Evolutionary conservation across 2,797 vertebrate species (phyloP).

Genomic region (Dendrocincla fuliginosa): DNA sequence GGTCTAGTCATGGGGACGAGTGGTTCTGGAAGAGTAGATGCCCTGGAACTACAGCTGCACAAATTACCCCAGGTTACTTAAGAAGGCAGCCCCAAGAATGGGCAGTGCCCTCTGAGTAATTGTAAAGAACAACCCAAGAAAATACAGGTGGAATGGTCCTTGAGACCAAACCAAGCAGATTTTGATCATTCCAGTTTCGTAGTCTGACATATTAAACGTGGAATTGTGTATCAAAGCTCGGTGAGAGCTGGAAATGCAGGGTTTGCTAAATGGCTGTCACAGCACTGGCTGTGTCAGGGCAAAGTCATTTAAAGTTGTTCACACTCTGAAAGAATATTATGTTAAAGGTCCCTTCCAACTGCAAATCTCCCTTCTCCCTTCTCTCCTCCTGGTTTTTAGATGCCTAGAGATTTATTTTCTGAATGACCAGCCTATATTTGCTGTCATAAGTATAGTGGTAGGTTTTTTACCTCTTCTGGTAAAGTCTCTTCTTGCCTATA

Average conservation of each 20-base stretch:
- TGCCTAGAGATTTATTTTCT: not conserved
- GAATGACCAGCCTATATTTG: accelerated
- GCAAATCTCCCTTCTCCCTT: not conserved
- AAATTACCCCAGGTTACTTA: accelerated
- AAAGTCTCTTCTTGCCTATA: not conserved
- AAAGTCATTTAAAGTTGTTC: not conserved
- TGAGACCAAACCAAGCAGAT: accelerated
- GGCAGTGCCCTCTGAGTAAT: accelerated
- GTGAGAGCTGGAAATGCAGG: accelerated
- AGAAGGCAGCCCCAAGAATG: not conserved
- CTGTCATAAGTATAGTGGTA: not conserved
- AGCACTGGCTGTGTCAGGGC: not conserved
- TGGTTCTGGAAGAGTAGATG: accelerated
- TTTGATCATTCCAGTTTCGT: accelerated
- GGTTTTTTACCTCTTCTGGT: not conserved
- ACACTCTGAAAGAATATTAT: accelerated
- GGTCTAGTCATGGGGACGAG: accelerated
- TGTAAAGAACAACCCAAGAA: accelerated
- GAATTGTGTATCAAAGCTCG: accelerated
- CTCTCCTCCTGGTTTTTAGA: not conserved
- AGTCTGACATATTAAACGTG: accelerated
- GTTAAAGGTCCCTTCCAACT: not conserved
- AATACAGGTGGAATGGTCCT: not conserved
- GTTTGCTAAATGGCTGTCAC: not conserved
- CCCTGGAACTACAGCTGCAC: not conserved